phyloP scores from a whole-genome alignment of 2,113 vertebrate species.

The Boleophthalmus pectinirostris region DNA sequence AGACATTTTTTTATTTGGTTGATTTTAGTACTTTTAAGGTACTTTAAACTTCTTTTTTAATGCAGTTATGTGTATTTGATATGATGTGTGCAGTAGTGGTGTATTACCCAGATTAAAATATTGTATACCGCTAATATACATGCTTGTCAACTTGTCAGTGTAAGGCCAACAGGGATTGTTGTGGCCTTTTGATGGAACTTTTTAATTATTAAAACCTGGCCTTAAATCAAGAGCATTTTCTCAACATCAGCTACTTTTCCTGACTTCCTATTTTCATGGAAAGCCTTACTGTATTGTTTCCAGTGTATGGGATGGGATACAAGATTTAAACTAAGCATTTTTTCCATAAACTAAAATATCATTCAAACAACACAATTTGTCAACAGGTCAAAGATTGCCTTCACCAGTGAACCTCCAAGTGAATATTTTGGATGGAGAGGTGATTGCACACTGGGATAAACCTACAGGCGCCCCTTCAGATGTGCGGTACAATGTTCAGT shows the following conservation, averaged over 20 bases:
- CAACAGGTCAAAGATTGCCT: conserved; percentile 30
- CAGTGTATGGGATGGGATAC: not conserved
- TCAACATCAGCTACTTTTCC: not conserved
- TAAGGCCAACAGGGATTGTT: too few species aligned
- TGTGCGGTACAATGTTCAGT: conserved; percentile 62
- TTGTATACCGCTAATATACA: not conserved
- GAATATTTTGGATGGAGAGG: conserved; percentile 65
- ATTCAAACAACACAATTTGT: conserved; percentile 2
- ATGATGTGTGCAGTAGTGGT: not conserved
- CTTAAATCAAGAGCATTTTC: not conserved
- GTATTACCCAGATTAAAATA: not conserved
- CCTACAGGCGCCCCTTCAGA: conserved; percentile 15
- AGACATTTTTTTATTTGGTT: conserved; percentile 25
- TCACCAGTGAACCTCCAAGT: conserved; percentile 34
- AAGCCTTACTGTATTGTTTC: not conserved
- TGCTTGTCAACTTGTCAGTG: too few species aligned
- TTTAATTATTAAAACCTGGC: not conserved
- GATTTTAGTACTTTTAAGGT: not conserved
- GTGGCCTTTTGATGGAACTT: too few species aligned
- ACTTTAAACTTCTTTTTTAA: not conserved
- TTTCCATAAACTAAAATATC: not conserved
- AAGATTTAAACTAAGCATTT: not conserved
- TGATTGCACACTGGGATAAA: conserved; percentile 56
- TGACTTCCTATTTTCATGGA: not conserved
- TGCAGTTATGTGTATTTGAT: not conserved